These are phyloP conservation scores for Synanthedon vespiformis DNA, from an alignment of 2,888 invertebrate genomes.

Conservation along the genomic window DNA sequence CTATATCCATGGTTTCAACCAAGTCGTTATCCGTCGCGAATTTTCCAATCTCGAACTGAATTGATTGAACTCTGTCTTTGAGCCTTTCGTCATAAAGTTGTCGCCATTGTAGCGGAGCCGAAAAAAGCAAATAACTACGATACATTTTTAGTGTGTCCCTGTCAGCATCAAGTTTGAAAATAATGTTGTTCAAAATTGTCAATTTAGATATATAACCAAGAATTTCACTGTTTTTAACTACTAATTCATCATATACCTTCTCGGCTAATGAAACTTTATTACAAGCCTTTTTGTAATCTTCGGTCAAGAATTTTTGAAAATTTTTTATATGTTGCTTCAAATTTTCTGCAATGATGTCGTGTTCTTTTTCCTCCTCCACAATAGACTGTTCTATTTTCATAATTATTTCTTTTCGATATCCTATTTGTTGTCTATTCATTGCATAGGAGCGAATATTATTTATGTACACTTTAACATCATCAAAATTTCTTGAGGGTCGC, in stretches of 20 bases:
- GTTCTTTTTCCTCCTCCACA: slow-evolving; percentile 35
- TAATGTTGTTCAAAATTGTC: slow-evolving; percentile 45
- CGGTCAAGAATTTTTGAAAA: slow-evolving; percentile 57
- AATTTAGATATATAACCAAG: slow-evolving; percentile 39
- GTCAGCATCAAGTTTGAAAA: slow-evolving; percentile 57
- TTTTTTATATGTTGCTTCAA: slow-evolving; percentile 50
- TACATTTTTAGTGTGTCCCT: slow-evolving; percentile 48
- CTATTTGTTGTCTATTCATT: slow-evolving; percentile 60
- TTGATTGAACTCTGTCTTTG: slow-evolving; percentile 35
- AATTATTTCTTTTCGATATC: slow-evolving; percentile 51
- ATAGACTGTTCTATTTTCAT: slow-evolving; percentile 45
- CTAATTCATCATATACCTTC: slow-evolving; percentile 36
- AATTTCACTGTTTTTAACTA: slow-evolving; percentile 43
- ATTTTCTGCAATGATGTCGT: slow-evolving; percentile 35
- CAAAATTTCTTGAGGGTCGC: slow-evolving; percentile 68
- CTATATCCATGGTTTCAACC: slow-evolving; percentile 49
- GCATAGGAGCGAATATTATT: slow-evolving; percentile 62
- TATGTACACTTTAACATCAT: slow-evolving; percentile 71
- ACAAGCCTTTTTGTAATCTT: slow-evolving; percentile 58
- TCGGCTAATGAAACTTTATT: slow-evolving; percentile 40
- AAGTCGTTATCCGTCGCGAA: slow-evolving; percentile 54
- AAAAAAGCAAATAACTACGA: slow-evolving; percentile 49
- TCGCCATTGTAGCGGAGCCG: slow-evolving; percentile 55
- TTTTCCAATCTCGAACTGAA: slow-evolving; percentile 47
- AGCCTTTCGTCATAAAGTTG: slow-evolving; percentile 48